phyloP scores from a whole-genome alignment of 2,888 invertebrate genomes.

The Smittia aterrima region DNA sequence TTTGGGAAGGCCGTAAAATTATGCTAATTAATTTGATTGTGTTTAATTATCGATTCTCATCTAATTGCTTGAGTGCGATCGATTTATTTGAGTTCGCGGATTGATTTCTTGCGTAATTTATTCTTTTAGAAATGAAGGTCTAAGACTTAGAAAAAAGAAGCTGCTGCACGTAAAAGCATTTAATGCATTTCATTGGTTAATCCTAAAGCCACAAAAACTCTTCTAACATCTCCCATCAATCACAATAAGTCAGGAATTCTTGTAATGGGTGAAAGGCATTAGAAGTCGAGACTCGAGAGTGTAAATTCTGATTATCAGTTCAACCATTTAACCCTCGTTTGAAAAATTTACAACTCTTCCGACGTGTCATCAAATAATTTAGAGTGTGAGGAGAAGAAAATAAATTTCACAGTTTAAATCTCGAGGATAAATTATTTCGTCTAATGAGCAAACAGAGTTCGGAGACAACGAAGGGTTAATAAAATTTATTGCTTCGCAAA shows the following conservation, averaged over 20 bases:
- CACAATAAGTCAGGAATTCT: conserved; percentile 11
- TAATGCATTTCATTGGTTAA: conserved; percentile 23
- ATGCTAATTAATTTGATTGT: conserved; percentile 42
- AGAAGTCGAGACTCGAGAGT: not conserved
- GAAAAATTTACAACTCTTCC: conserved; percentile 34
- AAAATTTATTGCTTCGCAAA: conserved; percentile 41
- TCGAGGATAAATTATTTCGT: conserved; percentile 41
- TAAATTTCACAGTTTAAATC: conserved; percentile 40
- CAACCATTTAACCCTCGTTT: conserved; percentile 40
- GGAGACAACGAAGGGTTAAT: conserved; percentile 30
- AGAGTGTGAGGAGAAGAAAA: conserved; percentile 8
- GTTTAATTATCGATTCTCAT: conserved; percentile 32
- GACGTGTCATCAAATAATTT: conserved; percentile 15
- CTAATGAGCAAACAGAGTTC: conserved; percentile 41
- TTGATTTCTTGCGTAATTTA: not conserved
- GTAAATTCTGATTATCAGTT: conserved; percentile 19
- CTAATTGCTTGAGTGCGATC: conserved; percentile 2
- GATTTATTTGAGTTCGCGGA: not conserved
- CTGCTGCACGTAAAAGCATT: not conserved
- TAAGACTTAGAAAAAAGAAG: not conserved
- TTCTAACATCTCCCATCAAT: conserved; percentile 14
- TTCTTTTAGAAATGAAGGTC: no score
- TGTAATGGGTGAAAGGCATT: not conserved
- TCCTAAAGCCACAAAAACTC: conserved; percentile 11
- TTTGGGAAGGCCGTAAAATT: conserved; percentile 28